A percentile compares a stretch with the other conserved stretches of the same genome.
Evolutionary conservation across 2,797 vertebrate species (phyloP).

Genomic region (Melanotaenia nigrans): DNA sequence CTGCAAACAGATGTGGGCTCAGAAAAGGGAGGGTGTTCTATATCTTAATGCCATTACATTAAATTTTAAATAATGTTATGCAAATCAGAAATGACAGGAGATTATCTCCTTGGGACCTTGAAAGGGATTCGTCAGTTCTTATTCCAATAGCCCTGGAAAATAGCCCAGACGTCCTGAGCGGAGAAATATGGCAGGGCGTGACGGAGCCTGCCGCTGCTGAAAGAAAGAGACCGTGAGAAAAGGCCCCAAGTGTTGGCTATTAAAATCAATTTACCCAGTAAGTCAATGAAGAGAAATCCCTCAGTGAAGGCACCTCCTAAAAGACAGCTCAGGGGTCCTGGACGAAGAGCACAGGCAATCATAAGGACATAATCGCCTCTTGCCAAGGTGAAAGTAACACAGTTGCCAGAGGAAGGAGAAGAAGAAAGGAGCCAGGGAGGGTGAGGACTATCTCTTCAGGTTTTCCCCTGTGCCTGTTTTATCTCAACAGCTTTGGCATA

Average conservation of each 20-base stretch:
- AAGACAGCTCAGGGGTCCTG: conserved; percentile 70
- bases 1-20: conserved; percentile 71
- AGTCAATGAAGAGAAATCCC: conserved; percentile 75
- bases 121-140: conserved; percentile 82
- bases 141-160: conserved; percentile 82
- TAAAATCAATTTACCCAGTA: conserved; percentile 82
- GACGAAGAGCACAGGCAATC: conserved; percentile 46
- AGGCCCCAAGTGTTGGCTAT: conserved; percentile 78
- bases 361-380: conserved; percentile 38
- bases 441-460: conserved; percentile 50
- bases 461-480: conserved; percentile 49
- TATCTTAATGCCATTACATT: conserved; percentile 85
- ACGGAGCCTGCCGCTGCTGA: conserved; percentile 72
- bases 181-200: conserved; percentile 79
- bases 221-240: conserved; percentile 74
- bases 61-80: conserved; percentile 86
- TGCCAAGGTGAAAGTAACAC: conserved; percentile 69
- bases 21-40: conserved; percentile 69
- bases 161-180: conserved; percentile 76
- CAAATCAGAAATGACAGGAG: conserved; percentile 85
- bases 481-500: conserved; percentile 39
- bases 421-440: conserved; percentile 11
- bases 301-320: conserved; percentile 63
- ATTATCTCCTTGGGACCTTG: conserved; percentile 84
- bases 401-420: conserved; percentile 46